Base-by-base conservation (phyloP, 2,797 vertebrate genomes). In the Rhynchotus rufescens region DNA sequence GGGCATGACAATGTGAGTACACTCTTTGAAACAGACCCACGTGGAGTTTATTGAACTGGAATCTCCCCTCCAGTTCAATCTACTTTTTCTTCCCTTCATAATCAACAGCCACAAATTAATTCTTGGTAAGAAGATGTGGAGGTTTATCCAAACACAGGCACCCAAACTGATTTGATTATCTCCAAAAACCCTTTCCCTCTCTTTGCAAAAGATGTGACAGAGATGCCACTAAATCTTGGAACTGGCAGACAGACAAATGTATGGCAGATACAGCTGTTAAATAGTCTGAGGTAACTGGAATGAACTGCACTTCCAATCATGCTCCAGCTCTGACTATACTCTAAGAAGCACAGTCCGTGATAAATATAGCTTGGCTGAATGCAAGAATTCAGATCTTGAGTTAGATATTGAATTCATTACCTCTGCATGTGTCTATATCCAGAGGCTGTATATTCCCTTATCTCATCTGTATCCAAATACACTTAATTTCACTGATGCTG, bases 351-450 rank as follows among this genome's bases (percentile, higher is more conserved):
- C 67, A 88, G 71, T 40, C 80, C 86, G 90, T 84, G 93, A 95
- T 95, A 95, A 95, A 96, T 96, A 93, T 95, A 94, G 91, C 88
- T 95, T 90, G 89, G 85, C 90, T 92, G 85, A 95, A 95, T 84
- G 90, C 62, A 86, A 86, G 72, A 95, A 94, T 96, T 94, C 86
- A 94, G 94, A 95, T 95, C 88, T 80, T 64, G 71, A 36, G 6
- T 87, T 96, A 94, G 95, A 90, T 92, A 90, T 47, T 85, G 92
- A 94, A 93, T 92, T 93, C 95, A 94, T 91, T 96, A 95, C 86
- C 88, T 93, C 93, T 94, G 32, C 84, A 81, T 94, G 65, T 94
- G 90, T 90, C 94, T 94, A 54, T 92, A 95, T 85, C 91, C 86
- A 95, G 93, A 95, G 93, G 93, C 84, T 89, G 32, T 64, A 67